Conservation (phyloP, 2,888 invertebrate genomes). For the Cheilosia soror region DNA sequence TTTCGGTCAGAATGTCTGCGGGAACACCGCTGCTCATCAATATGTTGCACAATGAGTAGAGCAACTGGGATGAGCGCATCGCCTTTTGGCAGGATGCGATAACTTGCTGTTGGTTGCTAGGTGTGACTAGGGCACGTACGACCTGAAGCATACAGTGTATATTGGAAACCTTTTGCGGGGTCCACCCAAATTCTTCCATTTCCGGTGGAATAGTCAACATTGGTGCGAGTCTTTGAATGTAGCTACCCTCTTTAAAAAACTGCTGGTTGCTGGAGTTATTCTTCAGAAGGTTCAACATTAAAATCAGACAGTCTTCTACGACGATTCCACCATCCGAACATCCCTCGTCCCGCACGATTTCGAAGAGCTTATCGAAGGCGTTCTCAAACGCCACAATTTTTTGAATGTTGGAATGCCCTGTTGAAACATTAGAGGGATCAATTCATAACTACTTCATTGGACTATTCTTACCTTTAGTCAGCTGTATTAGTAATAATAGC, state of each 20-base stretch:
- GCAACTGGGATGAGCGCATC: constrained; percentile 92
- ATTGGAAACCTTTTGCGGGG: constrained; percentile 96
- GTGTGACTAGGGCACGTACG: constrained; percentile 95
- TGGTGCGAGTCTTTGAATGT: constrained; percentile 94
- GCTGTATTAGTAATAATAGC: constrained; percentile 93
- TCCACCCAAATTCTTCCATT: constrained; percentile 91
- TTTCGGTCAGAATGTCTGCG: constrained; percentile 97
- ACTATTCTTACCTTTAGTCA: constrained; percentile 87
- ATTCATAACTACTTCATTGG: background rate
- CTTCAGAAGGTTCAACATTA: constrained; percentile 96
- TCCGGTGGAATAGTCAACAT: constrained; percentile 93
- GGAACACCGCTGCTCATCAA: constrained; percentile 98
- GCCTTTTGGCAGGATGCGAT: constrained; percentile 93
- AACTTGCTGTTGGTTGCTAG: constrained; percentile 95
- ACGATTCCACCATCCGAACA: constrained; percentile 98
- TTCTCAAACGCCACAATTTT: constrained; percentile 99
- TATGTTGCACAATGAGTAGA: constrained; percentile 93
- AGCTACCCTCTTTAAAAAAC: constrained; percentile 99
- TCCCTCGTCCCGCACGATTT: constrained; percentile 96
- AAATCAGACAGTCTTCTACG: constrained; percentile 97
- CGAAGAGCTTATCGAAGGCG: constrained; percentile 97
- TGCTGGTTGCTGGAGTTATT: constrained; percentile 99
- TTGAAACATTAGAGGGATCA: background rate
- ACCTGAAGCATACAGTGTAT: constrained; percentile 96
- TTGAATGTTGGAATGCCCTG: constrained; percentile 97